These are phyloP conservation scores for Cynodonichthys magdalenae DNA, from an alignment of 2,797 vertebrate species.

Conservation along the genomic window DNA sequence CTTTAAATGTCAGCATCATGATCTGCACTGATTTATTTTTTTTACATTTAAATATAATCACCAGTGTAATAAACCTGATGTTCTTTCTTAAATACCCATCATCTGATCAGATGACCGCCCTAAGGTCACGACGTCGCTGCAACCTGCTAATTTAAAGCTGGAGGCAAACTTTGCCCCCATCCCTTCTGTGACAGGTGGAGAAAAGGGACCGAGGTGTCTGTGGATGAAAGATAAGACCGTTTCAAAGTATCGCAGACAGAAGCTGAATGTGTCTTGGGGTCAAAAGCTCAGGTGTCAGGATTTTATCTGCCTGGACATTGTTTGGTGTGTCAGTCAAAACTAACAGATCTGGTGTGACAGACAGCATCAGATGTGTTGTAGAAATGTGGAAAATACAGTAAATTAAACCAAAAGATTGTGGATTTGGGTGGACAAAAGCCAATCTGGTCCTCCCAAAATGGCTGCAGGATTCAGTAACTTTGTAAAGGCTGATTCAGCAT, in stretches of 20 bases:
- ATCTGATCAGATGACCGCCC: constrained; percentile 46
- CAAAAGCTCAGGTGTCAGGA: constrained; percentile 46
- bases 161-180: constrained; percentile 49
- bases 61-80: not conserved
- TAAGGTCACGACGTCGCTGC: constrained; percentile 39
- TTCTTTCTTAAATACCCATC: constrained; percentile 29
- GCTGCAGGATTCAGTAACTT: no score
- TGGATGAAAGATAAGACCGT: constrained; percentile 65
- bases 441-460: constrained; percentile 1
- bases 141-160: constrained; percentile 60
- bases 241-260: constrained; percentile 38
- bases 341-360: constrained; percentile 58
- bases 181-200: constrained; percentile 48
- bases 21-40: not conserved
- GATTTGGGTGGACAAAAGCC: constrained; percentile 9
- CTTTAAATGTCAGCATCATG: constrained; percentile 11
- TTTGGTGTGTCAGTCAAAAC: constrained; percentile 58
- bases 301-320: constrained; percentile 64
- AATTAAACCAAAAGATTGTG: constrained; percentile 10
- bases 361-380: constrained; percentile 34
- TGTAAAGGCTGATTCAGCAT: no score
- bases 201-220: constrained; percentile 58
- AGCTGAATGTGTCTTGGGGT: constrained; percentile 50
- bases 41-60: not conserved
- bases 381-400: constrained; percentile 26